Base-by-base conservation (phyloP, 1,140 invertebrate genomes). In the Drosophila littoralis region DNA sequence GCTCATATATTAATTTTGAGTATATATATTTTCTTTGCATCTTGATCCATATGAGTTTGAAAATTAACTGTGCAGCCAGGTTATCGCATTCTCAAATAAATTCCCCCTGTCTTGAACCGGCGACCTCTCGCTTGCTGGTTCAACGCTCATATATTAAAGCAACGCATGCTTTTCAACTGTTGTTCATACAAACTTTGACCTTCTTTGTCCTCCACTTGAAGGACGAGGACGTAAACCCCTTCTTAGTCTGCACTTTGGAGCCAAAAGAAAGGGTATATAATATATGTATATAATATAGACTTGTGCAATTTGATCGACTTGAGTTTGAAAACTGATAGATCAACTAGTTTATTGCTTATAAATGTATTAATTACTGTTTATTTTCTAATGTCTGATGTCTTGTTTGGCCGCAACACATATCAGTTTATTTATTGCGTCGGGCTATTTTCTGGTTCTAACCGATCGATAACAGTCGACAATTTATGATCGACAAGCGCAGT, bases 331-430 rank as follows among this genome's bases (percentile, higher is more conserved):
- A 65, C 55, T 57, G 54, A 72, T 58, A 64, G 57, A 42, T 72
- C 17, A 66, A 28, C 42, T 55, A 71, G 68, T 64, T 71, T 42
- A 58, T 51, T 40, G 61, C 38, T 52, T 66, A 65, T 65, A 58
- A 55, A 72, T 72, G 61, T 28, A 65, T 72, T 73, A 60, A 60
- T 73, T 68, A 58, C 55, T 46, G 48, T 68, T 60, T 36, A 59
- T 15, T 45, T 32, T 38, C 51, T 36, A 57, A 72, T 58, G 48
- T 12, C 38, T 22, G 13, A 55, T 63, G 42, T 64, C 51, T 46
- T 64, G 13, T 38, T 69, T 35, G 36, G 43, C 42, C 22, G 7
- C 17, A 38, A 66, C n/a, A 40, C 17, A 48, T 64, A 40, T 58
- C 42, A 13, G 22, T 36, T 65, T 48, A 48, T 71, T 70, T 70